Conservation (phyloP, 1,140 invertebrate genomes). For the Cyclargus thomasi region DNA sequence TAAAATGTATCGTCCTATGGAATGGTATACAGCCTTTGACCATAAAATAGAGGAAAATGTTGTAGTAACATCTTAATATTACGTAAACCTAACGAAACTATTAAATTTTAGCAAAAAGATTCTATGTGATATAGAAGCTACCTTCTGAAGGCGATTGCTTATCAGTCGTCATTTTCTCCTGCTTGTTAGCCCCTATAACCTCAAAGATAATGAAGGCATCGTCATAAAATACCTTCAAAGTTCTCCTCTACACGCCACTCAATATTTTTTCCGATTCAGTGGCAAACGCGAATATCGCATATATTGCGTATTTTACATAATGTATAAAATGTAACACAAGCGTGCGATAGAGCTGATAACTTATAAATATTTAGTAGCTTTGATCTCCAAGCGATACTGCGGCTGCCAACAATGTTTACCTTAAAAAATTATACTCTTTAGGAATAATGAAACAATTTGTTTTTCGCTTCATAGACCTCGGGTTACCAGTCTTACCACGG, state of each 20-base stretch:
- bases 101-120: too few species aligned
- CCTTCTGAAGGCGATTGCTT: not conserved
- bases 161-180: not conserved
- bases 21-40: too few species aligned
- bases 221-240: not conserved
- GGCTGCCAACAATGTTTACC: not conserved
- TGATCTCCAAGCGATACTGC: not conserved
- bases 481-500: too few species aligned
- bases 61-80: too few species aligned
- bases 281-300: not conserved
- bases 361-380: not conserved
- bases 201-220: not conserved
- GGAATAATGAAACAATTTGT: too few species aligned
- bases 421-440: not conserved
- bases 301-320: conserved; percentile 1
- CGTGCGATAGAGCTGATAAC: not conserved
- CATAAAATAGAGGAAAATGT: too few species aligned
- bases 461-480: too few species aligned
- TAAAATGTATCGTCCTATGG: too few species aligned
- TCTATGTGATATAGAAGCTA: too few species aligned
- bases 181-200: not conserved
- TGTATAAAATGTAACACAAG: not conserved
- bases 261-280: not conserved
- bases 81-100: too few species aligned
- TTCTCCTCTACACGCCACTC: not conserved